Conservation (phyloP, 2,888 invertebrate species). For the Apodemia zela region DNA sequence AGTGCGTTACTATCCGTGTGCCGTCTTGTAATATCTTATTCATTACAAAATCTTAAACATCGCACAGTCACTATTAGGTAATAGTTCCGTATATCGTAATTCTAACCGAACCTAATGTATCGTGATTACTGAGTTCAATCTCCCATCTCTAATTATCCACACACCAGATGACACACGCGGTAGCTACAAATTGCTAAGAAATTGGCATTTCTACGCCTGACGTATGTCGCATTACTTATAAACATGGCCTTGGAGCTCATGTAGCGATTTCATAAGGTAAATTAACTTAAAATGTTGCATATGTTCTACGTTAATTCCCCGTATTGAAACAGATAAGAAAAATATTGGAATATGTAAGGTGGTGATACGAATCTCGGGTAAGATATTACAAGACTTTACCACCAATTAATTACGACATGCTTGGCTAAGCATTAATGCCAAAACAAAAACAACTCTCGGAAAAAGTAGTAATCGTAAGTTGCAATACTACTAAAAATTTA, state of each 20-base stretch:
- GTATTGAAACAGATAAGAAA: no score
- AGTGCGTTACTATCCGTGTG: no score
- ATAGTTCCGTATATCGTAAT: background rate
- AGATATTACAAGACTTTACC: no score
- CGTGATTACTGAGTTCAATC: background rate
- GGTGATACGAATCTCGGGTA: no score
- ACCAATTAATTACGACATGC: no score
- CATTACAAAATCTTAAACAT: background rate
- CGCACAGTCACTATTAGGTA: background rate
- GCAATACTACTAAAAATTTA: no score
- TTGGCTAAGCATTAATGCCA: no score
- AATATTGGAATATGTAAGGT: no score
- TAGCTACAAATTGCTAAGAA: constrained; percentile 31
- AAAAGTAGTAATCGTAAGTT: no score
- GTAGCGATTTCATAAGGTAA: background rate
- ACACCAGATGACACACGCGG: constrained; percentile 27
- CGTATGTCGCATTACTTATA: constrained; percentile 1
- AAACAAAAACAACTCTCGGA: no score
- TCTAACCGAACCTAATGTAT: background rate
- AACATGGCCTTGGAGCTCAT: background rate
- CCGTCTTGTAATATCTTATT: no score
- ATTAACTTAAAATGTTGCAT: background rate
- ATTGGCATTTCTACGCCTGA: constrained; percentile 26
- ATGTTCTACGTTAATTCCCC: no score
- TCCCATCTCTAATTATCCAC: constrained; percentile 1